Percentiles rank a stretch among this genome's conserved stretches.
These are phyloP conservation scores for Bombus huntii DNA, from an alignment of 1,140 invertebrate species.

Conservation along the genomic window DNA sequence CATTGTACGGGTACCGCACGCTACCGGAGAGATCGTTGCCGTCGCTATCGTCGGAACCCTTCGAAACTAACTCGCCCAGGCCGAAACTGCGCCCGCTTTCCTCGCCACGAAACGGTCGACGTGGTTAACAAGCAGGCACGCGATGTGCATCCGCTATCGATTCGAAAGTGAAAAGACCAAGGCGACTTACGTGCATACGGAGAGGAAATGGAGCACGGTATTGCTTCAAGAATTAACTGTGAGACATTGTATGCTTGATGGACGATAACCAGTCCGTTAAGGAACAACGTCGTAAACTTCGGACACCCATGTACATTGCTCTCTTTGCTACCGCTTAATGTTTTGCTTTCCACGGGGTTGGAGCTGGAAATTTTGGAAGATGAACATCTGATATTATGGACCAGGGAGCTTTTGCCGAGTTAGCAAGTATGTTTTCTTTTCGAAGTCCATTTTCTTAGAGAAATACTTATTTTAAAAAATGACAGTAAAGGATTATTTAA, in stretches of 20 bases:
- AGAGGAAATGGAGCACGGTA: background rate
- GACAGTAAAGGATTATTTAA: too few species aligned
- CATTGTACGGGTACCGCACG: constrained; percentile 60
- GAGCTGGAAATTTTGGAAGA: background rate
- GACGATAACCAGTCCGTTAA: constrained; percentile 10
- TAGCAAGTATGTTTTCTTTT: too few species aligned
- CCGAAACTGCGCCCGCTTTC: constrained; percentile 61
- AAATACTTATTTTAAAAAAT: too few species aligned
- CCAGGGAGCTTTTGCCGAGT: too few species aligned
- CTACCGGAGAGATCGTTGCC: constrained; percentile 42
- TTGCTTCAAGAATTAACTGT: constrained; percentile 12
- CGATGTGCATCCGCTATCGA: constrained; percentile 60
- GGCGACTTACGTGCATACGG: constrained; percentile 6
- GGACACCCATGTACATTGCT: background rate
- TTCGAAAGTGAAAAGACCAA: constrained; percentile 45
- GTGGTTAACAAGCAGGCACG: constrained; percentile 60
- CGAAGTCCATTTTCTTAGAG: too few species aligned
- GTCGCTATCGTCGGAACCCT: constrained; percentile 58
- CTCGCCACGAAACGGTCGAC: constrained; percentile 61
- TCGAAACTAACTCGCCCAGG: constrained; percentile 64
- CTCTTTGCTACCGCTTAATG: background rate
- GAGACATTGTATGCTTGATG: constrained; percentile 4
- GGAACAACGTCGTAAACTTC: constrained; percentile 14
- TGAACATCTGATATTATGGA: too few species aligned
- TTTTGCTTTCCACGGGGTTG: background rate